Evolutionary conservation across 2,113 vertebrate species (phyloP).

Genomic region (Progne subis): DNA sequence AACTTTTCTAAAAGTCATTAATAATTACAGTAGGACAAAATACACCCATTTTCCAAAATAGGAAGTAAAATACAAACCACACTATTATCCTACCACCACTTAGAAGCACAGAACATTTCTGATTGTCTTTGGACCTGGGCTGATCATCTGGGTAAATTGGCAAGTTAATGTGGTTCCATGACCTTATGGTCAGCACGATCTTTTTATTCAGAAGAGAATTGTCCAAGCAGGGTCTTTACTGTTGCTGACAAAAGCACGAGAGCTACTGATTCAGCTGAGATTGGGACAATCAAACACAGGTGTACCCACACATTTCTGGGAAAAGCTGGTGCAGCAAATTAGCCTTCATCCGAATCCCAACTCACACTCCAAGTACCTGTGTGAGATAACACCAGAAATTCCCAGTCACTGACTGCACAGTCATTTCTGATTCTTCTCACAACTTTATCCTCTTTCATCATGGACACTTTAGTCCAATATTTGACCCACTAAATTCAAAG

Average conservation of each 20-base stretch:
- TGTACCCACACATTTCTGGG: not conserved
- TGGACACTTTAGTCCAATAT: accelerated
- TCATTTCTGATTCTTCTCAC: not conserved
- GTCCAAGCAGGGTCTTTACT: not conserved
- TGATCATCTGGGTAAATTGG: not conserved
- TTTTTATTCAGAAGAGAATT: not conserved
- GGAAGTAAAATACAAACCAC: not conserved
- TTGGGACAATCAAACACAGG: not conserved
- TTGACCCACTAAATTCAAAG: not conserved
- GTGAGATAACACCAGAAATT: not conserved
- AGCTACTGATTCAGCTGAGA: not conserved
- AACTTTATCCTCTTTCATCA: not conserved
- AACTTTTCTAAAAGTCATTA: not conserved
- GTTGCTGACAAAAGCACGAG: not conserved
- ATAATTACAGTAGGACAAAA: not conserved
- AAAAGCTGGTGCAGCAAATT: not conserved
- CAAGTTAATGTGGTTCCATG: not conserved
- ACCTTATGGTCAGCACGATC: not conserved
- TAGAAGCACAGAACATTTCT: not conserved
- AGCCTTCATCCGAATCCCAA: not conserved
- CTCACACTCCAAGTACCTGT: not conserved
- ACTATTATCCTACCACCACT: not conserved
- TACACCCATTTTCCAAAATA: not conserved
- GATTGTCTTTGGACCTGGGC: not conserved
- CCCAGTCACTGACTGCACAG: not conserved